Percentiles rank a stretch among this genome's conserved stretches.
These are phyloP conservation scores for Apus apus DNA, from an alignment of 2,113 vertebrate genomes.

Conservation along the genomic window DNA sequence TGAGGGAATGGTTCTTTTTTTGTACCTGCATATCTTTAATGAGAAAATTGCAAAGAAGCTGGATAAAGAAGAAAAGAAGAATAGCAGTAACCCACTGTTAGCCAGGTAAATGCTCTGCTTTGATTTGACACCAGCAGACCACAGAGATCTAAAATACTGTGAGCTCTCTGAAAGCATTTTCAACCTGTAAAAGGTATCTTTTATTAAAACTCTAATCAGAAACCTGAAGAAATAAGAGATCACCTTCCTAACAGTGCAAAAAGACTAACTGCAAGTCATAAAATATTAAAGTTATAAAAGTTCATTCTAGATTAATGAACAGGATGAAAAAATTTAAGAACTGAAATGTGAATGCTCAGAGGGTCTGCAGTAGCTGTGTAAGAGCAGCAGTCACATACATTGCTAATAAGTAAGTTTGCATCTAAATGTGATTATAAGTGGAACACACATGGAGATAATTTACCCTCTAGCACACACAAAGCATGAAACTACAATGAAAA, in stretches of 20 bases:
- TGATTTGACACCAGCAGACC: not conserved
- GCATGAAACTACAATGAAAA: slow-evolving; percentile 23
- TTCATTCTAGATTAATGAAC: slow-evolving; percentile 42
- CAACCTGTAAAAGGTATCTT: not conserved
- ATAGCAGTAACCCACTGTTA: not conserved
- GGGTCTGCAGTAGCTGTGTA: not conserved
- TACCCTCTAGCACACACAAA: slow-evolving; percentile 31
- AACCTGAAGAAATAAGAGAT: not conserved
- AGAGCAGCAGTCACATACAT: not conserved
- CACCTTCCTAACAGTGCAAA: not conserved
- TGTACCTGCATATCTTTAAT: not conserved
- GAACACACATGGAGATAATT: slow-evolving; percentile 53
- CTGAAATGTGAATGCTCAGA: not conserved
- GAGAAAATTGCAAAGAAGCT: not conserved
- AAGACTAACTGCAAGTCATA: slow-evolving; percentile 5
- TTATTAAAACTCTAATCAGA: not conserved
- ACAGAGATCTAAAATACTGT: not conserved
- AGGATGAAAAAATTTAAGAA: slow-evolving; percentile 30
- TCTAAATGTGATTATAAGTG: slow-evolving; percentile 52
- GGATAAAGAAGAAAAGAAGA: not conserved
- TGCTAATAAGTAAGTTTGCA: slow-evolving; percentile 23
- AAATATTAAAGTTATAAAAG: not conserved
- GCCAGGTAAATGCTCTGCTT: not conserved
- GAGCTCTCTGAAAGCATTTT: not conserved
- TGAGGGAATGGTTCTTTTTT: not conserved